Conservation (phyloP, 2,113 vertebrate genomes). For the Callipepla californica region DNA sequence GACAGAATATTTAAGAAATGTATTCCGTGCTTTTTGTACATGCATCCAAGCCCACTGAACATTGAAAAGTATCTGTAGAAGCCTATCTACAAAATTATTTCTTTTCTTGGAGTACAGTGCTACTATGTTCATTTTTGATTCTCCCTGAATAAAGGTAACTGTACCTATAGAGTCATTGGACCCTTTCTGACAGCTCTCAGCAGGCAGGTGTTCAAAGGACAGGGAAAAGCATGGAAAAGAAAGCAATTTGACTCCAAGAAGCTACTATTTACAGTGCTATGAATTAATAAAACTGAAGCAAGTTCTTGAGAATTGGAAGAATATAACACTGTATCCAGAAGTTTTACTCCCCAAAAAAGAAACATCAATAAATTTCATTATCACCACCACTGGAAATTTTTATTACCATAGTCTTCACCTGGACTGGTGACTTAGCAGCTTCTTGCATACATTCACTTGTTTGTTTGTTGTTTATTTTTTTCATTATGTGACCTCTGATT, state of each 20-base stretch:
- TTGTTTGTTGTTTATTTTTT: neutral
- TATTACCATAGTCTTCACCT: neutral
- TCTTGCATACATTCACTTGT: neutral
- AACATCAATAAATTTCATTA: neutral
- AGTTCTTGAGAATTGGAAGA: neutral
- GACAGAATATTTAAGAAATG: neutral
- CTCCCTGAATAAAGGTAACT: neutral
- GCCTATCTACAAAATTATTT: neutral
- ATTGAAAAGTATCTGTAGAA: too few relatives aligned
- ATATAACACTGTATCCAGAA: neutral
- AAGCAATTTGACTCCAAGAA: neutral
- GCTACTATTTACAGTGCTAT: neutral
- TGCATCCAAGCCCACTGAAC: neutral
- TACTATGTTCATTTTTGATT: neutral
- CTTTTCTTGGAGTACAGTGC: neutral
- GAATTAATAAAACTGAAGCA: constrained; percentile 5
- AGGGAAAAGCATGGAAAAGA: neutral
- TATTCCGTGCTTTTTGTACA: neutral
- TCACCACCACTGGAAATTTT: neutral
- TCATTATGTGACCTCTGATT: constrained; percentile 63
- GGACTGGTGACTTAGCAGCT: neutral
- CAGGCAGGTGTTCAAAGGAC: constrained; percentile 1
- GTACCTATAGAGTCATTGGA: neutral
- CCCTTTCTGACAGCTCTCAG: neutral
- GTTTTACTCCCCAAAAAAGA: neutral